These are phyloP conservation scores for Cantharis rufa DNA, from an alignment of 2,888 invertebrate species.

Conservation along the genomic window DNA sequence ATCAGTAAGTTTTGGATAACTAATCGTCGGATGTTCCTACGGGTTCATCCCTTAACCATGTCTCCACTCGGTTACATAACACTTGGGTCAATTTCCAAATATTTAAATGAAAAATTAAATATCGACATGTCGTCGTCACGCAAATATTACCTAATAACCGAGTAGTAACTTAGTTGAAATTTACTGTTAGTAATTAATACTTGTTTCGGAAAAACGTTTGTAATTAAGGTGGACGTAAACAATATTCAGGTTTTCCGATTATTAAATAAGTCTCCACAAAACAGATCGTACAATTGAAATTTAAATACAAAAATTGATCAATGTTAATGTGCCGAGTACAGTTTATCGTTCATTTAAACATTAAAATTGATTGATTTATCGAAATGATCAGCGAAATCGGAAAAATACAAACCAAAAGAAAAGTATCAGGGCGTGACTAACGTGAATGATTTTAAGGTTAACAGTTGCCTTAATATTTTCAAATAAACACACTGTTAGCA, in stretches of 20 bases:
- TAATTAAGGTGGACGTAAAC: neutral
- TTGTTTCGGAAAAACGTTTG: neutral
- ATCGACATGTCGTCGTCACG: neutral
- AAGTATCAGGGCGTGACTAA: neutral
- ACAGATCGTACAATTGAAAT: neutral
- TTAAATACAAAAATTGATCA: neutral
- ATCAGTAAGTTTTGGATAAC: slow-evolving; percentile 51
- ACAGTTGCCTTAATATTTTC: neutral
- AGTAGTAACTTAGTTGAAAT: neutral
- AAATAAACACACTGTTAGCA: neutral
- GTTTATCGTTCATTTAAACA: neutral
- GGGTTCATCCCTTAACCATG: slow-evolving; percentile 22
- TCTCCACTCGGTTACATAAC: slow-evolving; percentile 26
- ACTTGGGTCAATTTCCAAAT: slow-evolving; percentile 5
- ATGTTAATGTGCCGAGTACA: neutral
- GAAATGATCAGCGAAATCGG: neutral
- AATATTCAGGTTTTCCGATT: neutral
- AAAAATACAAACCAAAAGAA: neutral
- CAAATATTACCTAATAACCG: neutral
- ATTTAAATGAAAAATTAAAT: neutral
- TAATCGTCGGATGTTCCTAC: slow-evolving; percentile 4
- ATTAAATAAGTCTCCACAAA: neutral
- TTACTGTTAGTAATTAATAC: neutral
- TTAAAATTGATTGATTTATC: neutral
- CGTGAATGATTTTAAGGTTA: neutral